Base-by-base conservation (phyloP, 2,797 vertebrate species). In the Pangasius macronema region DNA sequence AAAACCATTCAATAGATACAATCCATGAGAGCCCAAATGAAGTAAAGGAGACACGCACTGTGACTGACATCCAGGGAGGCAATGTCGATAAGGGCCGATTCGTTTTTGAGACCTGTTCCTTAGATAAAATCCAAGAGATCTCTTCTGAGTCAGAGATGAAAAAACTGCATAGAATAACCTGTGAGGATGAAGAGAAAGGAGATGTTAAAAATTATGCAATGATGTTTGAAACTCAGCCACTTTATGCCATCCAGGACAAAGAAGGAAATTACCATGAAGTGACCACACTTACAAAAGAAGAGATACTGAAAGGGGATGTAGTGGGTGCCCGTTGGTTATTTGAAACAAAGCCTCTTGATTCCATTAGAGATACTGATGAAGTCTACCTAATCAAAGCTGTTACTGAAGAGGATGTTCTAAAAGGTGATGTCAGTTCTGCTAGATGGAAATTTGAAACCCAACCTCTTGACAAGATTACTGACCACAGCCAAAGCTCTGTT, bases 391-490 rank as follows among this genome's bases (percentile, higher is more conserved):
- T 99, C 87, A 97, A 97, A 94, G 96, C 97, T 76, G 97, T 99
- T 90, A 98, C 97, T 57, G 96, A 99, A 85, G 95, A 98, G 92
- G 97, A 98, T 90, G 94, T 97, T 91, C 95, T 97, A 86, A 98
- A 96, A 93, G 97, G 98, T 91, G 96, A 97, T 59, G 97, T 99
- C 70, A 95, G 85, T 84, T 97, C 96, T 85, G 97, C 97, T 72
- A 96, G 96, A 90, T 98, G 97, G 94, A 96, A 94, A 93, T 99
- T 99, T 95, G 97, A 99, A 95, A 99, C 98, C 0, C 97, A 97
- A 39, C 95, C 97, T 84, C 92, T 99, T n/a, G 98, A 99, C 91
- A 95, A 90, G 76, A 97, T 98, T 89, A 94, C 96, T 79, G 95
- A 97, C 80, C 95, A 96, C 86, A 91, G 89, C 7, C 96, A 94